Percentiles rank a stretch among this genome's conserved stretches.
phyloP scores from a whole-genome alignment of 2,113 vertebrate genomes.

The Pungitius pungitius region DNA sequence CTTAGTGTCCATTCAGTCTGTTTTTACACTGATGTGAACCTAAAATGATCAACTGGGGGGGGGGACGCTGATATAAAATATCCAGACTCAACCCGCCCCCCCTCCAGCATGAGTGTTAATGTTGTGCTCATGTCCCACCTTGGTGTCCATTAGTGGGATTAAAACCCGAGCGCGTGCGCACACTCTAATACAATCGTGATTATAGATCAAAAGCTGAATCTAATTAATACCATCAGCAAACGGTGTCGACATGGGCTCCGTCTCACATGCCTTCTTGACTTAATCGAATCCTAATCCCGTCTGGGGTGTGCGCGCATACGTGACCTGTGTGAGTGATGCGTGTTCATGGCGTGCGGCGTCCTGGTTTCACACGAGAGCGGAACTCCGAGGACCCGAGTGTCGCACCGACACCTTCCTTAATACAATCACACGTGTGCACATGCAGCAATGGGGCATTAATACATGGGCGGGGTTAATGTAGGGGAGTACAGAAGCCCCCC shows the following conservation, averaged over 20 bases:
- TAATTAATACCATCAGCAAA: constrained; percentile 30
- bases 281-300: constrained; percentile 28
- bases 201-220: constrained; percentile 10
- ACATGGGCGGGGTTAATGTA: background rate
- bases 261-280: constrained; percentile 23
- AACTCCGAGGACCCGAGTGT: background rate
- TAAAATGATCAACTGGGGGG: background rate
- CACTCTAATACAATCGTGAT: constrained; percentile 6
- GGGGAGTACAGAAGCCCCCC: no score
- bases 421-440: background rate
- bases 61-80: background rate
- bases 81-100: no score
- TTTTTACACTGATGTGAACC: background rate
- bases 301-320: constrained; percentile 9
- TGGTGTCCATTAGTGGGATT: constrained; percentile 1
- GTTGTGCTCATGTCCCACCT: background rate
- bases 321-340: constrained; percentile 1
- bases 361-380: background rate
- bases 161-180: background rate
- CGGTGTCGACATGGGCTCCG: constrained; percentile 18
- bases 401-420: no score
- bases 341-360: background rate
- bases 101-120: background rate
- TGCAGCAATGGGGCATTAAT: background rate
- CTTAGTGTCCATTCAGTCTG: background rate